These are phyloP conservation scores for Polypedilum vanderplanki DNA, from an alignment of 1,140 invertebrate genomes.

Conservation along the genomic window DNA sequence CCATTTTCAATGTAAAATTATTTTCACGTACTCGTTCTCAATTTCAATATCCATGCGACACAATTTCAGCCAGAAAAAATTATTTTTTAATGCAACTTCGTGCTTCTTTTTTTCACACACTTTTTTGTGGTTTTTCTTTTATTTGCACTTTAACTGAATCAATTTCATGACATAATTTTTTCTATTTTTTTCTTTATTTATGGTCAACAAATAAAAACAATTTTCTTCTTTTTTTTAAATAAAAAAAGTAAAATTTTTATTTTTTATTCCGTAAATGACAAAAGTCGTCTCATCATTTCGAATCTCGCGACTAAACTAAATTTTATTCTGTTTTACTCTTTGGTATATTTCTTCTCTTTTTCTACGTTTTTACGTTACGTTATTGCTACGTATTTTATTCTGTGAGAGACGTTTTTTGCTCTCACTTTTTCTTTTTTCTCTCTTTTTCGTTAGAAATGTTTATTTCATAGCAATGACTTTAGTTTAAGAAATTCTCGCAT, in stretches of 20 bases:
- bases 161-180: neutral
- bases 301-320: neutral
- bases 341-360: neutral
- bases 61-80: neutral
- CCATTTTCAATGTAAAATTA: neutral
- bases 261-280: neutral
- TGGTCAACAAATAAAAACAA: neutral
- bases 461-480: neutral
- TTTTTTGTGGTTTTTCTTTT: neutral
- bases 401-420: neutral
- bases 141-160: neutral
- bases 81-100: neutral
- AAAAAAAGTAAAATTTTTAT: no score
- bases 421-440: neutral
- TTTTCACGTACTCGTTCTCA: neutral
- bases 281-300: neutral
- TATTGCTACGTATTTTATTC: no score
- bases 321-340: no score
- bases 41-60: slow-evolving; percentile 5
- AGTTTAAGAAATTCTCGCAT: no score
- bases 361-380: neutral
- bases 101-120: neutral
- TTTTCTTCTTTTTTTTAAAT: neutral
- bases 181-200: neutral
- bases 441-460: neutral